Conservation (phyloP, 2,888 invertebrate species). For the Marronus borbonicus region DNA sequence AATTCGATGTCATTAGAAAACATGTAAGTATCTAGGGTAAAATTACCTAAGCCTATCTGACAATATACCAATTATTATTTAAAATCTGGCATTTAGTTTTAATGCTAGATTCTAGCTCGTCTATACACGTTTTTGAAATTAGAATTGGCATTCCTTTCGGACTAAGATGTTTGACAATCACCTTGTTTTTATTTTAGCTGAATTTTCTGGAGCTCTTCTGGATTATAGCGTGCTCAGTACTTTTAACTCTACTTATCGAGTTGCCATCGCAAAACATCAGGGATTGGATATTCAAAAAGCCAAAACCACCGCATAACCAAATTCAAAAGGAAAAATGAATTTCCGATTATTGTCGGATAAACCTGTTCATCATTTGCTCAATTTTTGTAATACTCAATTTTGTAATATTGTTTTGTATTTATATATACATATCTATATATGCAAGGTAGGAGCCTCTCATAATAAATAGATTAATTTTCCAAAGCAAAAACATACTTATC, state of each 20-base stretch:
- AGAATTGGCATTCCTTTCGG: neutral
- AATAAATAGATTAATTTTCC: too few species aligned
- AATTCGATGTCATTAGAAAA: conserved; percentile 74
- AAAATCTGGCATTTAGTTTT: neutral
- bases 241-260: conserved; percentile 77
- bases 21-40: conserved; percentile 69
- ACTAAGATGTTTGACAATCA: neutral
- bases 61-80: neutral
- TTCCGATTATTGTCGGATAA: neutral
- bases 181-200: conserved; percentile 70
- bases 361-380: conserved; percentile 7
- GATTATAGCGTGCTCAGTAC: conserved; percentile 73
- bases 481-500: too few species aligned
- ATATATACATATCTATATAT: neutral
- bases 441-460: too few species aligned
- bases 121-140: neutral
- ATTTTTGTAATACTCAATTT: neutral
- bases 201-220: conserved; percentile 75
- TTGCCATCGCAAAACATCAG: conserved; percentile 81
- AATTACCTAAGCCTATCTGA: neutral
- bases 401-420: neutral
- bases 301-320: neutral
- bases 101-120: neutral
- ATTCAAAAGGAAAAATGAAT: neutral
- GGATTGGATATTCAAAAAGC: conserved; percentile 70